Evolutionary conservation across 2,797 vertebrate genomes (phyloP), one percentile per base, ranked within the genome.

Genomic region (Denticeps clupeoides): DNA sequence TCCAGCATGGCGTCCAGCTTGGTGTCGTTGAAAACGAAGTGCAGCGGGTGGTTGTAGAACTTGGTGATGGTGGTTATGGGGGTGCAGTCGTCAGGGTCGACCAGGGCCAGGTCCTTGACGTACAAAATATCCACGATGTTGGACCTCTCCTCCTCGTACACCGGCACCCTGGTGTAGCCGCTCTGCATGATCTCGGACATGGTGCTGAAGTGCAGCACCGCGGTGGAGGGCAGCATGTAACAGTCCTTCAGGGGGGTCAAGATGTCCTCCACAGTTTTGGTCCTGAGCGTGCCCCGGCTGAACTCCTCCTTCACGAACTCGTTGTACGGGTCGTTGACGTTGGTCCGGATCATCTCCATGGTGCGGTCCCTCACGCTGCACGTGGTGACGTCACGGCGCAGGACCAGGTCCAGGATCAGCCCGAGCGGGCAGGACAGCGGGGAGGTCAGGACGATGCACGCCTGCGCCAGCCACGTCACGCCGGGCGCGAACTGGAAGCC

Each of bases 161-260:
- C 85, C 0, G 91, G 91, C 13, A 93, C 88, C 1, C 88, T 80
- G 0, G 87, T 91, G 78, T 91, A 88, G 3, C 90, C 88, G 25
- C 91, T 86, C 85, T 93, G 90, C 91, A 94, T 93, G 76, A 93
- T 85, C 60, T 82, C 83, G 0, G 90, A 91, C 86, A 94, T 86
- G 65, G 88, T 89, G 67, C 73, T 70, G 65, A 94, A 94, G 69
- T 94, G 89, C 60, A 94, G 78, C 19, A 87, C 60, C 1, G 78
- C 75, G 1, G 75, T 73, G 53, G 85, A 78, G 22, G 86, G 83
- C 48, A 94, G 79, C 91, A 94, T 91, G 76, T 91, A 93, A 62
- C 91, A 93, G 55, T 92, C 87, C 45, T 87, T 86, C 56, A 93
- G 75, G 0, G 87, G 87, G 0, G 91, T 94, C 55, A 94, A 73